phyloP scores from a whole-genome alignment of 2,888 invertebrate genomes.

The Drosophila stalkeri region DNA sequence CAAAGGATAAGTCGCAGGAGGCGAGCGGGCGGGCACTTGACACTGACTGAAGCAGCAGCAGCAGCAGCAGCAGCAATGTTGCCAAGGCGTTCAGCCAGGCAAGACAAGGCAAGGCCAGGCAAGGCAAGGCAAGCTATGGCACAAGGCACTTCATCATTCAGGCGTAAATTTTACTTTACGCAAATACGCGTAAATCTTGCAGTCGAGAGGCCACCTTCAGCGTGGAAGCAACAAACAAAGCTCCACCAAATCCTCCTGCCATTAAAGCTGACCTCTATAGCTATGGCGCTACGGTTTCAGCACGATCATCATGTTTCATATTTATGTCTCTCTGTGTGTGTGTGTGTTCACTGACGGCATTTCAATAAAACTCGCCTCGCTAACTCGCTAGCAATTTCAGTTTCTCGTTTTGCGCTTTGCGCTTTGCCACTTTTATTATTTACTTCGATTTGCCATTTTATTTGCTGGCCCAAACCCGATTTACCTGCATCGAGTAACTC shows the following conservation, averaged over 20 bases:
- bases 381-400: conserved; percentile 40
- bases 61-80: conserved; percentile 23
- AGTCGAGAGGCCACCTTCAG: conserved; percentile 32
- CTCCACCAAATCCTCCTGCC: conserved; percentile 1
- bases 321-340: conserved; percentile 44
- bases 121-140: conserved; percentile 3
- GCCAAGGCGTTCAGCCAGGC: conserved; percentile 20
- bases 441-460: conserved; percentile 51
- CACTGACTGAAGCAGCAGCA: conserved; percentile 21
- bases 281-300: conserved; percentile 11
- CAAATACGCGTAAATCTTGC: conserved; percentile 78
- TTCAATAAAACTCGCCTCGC: conserved; percentile 64
- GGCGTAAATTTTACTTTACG: conserved; percentile 75
- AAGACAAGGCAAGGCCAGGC: conserved; percentile 2
- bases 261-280: conserved; percentile 44
- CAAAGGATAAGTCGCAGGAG: conserved; percentile 12
- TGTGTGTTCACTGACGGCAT: conserved; percentile 15
- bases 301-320: conserved; percentile 67
- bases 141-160: conserved; percentile 69
- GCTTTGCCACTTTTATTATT: conserved; percentile 64
- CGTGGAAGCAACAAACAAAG: not conserved
- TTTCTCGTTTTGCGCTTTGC: conserved; percentile 20
- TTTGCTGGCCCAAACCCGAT: conserved; percentile 37
- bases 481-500: conserved; percentile 17
- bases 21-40: not conserved